These are phyloP conservation scores for Drosophila recens DNA, from an alignment of 2,888 invertebrate genomes.

Conservation along the genomic window DNA sequence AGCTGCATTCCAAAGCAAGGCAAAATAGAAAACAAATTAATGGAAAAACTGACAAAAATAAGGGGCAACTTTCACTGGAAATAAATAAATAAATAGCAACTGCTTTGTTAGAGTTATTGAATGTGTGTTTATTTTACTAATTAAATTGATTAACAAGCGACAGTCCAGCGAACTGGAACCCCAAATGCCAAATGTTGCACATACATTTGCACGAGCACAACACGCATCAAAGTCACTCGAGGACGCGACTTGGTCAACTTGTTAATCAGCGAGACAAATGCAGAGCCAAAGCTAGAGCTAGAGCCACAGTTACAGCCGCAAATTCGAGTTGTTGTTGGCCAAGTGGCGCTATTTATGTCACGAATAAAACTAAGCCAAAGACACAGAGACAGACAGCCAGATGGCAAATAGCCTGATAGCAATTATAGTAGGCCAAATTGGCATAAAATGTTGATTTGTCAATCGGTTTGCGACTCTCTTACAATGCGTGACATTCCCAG, in stretches of 20 bases:
- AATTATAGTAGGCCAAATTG: conserved; percentile 50
- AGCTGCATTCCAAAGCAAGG: conserved; percentile 37
- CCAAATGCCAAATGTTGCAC: conserved; percentile 46
- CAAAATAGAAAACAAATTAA: conserved; percentile 65
- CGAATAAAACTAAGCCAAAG: conserved; percentile 31
- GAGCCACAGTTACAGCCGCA: conserved; percentile 10
- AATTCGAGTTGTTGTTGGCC: conserved; percentile 37
- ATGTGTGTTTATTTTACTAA: conserved; percentile 69
- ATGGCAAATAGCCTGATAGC: conserved; percentile 42
- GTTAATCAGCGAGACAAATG: conserved; percentile 49
- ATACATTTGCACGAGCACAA: conserved; percentile 15
- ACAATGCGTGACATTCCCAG: conserved; percentile 54
- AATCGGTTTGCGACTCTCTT: conserved; percentile 35
- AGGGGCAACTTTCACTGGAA: conserved; percentile 62
- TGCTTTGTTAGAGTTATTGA: conserved; percentile 11
- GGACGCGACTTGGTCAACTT: conserved; percentile 44
- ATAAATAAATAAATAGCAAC: conserved; percentile 46
- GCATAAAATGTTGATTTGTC: conserved; percentile 58
- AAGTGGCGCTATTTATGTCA: conserved; percentile 59
- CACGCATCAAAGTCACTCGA: conserved; percentile 46
- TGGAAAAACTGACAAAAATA: conserved; percentile 41
- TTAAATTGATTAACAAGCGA: conserved; percentile 66
- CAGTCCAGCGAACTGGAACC: conserved; percentile 3
- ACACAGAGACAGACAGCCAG: conserved; percentile 1
- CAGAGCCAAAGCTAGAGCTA: neutral